These are phyloP conservation scores for Coturnix japonica DNA, from an alignment of 2,113 vertebrate species.

Conservation along the genomic window DNA sequence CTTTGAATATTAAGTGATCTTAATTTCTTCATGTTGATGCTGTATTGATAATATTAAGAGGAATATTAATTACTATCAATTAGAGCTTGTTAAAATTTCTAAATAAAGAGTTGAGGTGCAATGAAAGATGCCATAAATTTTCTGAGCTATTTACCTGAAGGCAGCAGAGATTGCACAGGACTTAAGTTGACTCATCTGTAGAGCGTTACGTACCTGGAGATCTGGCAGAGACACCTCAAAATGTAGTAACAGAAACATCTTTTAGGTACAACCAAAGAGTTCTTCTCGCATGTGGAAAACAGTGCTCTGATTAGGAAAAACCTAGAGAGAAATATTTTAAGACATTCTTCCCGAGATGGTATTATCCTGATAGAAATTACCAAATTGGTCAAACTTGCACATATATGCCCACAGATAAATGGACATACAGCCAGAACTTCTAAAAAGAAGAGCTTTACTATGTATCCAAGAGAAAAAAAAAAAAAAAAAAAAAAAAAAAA, in stretches of 20 bases:
- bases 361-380: background rate
- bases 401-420: background rate
- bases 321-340: background rate
- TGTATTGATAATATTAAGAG: background rate
- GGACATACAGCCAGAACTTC: background rate
- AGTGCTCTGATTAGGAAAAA: background rate
- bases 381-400: background rate
- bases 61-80: background rate
- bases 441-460: background rate
- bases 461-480: background rate
- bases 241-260: background rate
- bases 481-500: no score
- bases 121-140: rapidly evolving
- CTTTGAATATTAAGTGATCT: background rate
- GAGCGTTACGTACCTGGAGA: background rate
- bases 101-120: background rate
- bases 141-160: background rate
- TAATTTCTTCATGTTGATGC: background rate
- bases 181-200: background rate
- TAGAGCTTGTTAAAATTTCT: background rate
- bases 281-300: background rate
- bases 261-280: background rate
- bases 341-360: background rate
- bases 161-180: background rate
- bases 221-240: background rate